Base-by-base conservation (phyloP, 1,140 invertebrate species). In the Calosoma granatense region DNA sequence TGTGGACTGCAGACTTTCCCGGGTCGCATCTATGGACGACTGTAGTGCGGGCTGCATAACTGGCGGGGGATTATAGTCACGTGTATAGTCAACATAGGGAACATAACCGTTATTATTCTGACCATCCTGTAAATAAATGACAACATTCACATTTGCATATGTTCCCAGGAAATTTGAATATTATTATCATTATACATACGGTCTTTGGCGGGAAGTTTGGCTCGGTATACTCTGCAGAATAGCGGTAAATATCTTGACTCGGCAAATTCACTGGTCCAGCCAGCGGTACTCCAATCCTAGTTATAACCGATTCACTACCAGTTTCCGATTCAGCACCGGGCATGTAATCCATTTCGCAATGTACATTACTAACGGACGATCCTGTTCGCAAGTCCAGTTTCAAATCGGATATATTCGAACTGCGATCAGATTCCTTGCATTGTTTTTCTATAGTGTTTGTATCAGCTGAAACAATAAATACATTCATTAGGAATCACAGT, bases 61-160 rank as follows among this genome's bases (percentile, higher is more conserved):
- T 76, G 76, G 76, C 11, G 88, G 87, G 4, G 87, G 88, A 66
- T 86, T 90, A 74, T 92, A 92, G 70, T 93, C 90, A 54, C 86
- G 72, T 11, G 76, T 68, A 68, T 92, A 93, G 67, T 93, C 90
- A 36, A 90, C 87, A 74, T 92, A 92, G 12, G 89, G 88, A 23
- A 91, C 87, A 71, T 92, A 93, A 20, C 90, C 91, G 63, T 92
- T 92, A 72, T 85, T 88, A 69, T 89, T 88, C 67, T 86, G 85
- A 56, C 87, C 86, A 67, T 85, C 81, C 87, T 90, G 70, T 47
- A 66, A 59, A 14, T 56, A 64, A 65, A 57, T 56, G 12, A 59
- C 53, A 54, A 23, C 39, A 52, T 56, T 56, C 20, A 53, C 41
- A 47, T 47, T 47, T 47, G 15, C 6, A n/a, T n/a, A n/a, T n/a